Base-by-base conservation (phyloP, 1,140 invertebrate species). In the Conus ventricosus region DNA sequence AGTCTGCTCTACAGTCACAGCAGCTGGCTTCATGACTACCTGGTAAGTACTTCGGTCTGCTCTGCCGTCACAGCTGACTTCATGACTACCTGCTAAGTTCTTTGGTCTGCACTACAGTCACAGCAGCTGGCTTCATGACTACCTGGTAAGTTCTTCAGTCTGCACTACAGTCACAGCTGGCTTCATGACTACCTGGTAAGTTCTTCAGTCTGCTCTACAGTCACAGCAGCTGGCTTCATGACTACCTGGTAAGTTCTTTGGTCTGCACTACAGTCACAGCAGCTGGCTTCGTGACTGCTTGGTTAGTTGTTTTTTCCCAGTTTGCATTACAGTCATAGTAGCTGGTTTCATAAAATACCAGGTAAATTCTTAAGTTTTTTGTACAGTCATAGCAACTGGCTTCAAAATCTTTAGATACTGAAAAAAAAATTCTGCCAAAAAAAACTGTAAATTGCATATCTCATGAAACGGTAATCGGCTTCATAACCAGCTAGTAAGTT, bases 291-390 rank as follows among this genome's bases (percentile, higher is more conserved):
- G 92, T 60, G 94, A 92, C 87, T 93, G 93, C 93, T 89, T 93
- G 89, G 94, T 94, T 88, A 89, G 93, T 90, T 15, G n/a, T 71
- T n/a, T n/a, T n/a, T n/a, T n/a, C n/a, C n/a, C n/a, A n/a, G n/a
- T n/a, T n/a, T n/a, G n/a, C n/a, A 10, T 17, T 60, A 7, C 17
- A 7, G 57, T 60, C 57, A 60, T n/a, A n/a, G n/a, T 17, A 60
- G 8, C 25, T 95, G 94, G 94, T 90, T 95, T 10, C 89, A 92
- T 60, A n/a, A 94, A 92, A 86, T 93, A 93, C 93, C 90, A 93
- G 89, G 94, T 94, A 88, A 89, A 93, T 90, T 15, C 27, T 75
- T n/a, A 25, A 55, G 10, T 63, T 11, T 63, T 11, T 4, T 63
- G 60, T 63, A 63, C 17, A 13, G 60, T 63, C 11, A 63, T 63